Percentiles rank a stretch among this genome's conserved stretches.
These are phyloP conservation scores for Hippoglossus stenolepis DNA, from an alignment of 2,113 vertebrate genomes.

Conservation along the genomic window DNA sequence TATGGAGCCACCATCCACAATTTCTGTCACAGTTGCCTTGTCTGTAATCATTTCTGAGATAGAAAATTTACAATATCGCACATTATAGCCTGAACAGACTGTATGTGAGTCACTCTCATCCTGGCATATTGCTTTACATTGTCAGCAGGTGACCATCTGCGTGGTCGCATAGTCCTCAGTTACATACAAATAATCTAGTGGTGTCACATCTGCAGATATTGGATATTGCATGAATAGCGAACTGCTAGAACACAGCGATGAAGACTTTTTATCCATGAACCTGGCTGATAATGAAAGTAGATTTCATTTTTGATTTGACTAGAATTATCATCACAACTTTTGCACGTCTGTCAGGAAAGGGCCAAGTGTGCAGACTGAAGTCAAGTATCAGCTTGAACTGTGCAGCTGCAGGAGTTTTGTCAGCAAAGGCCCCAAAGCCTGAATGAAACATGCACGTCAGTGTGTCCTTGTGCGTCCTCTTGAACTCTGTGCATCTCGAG, in stretches of 20 bases:
- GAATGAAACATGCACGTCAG: conserved; percentile 10
- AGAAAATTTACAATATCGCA: conserved; percentile 35
- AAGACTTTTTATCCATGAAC: conserved; percentile 37
- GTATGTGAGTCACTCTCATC: conserved; percentile 20
- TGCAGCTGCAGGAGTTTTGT: not conserved
- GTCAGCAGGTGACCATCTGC: conserved; percentile 27
- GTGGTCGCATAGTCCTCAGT: conserved; percentile 22
- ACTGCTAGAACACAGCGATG: conserved; percentile 68
- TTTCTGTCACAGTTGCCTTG: conserved; percentile 8
- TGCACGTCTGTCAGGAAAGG: not conserved
- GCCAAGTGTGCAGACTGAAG: not conserved
- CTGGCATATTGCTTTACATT: conserved; percentile 55
- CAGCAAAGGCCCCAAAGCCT: conserved; percentile 26
- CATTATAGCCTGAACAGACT: conserved; percentile 18
- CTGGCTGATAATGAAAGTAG: conserved; percentile 22
- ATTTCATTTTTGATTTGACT: conserved; percentile 7
- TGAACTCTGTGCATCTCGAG: conserved; percentile 2
- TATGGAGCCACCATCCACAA: conserved; percentile 21
- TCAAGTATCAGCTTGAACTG: not conserved
- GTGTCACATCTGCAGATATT: conserved; percentile 30
- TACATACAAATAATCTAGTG: conserved; percentile 37
- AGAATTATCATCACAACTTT: not conserved
- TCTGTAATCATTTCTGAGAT: too few relatives aligned
- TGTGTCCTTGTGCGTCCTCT: not conserved
- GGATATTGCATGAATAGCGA: conserved; percentile 38